Base-by-base conservation (phyloP, 1,140 invertebrate genomes). In the Camponotus pennsylvanicus region DNA sequence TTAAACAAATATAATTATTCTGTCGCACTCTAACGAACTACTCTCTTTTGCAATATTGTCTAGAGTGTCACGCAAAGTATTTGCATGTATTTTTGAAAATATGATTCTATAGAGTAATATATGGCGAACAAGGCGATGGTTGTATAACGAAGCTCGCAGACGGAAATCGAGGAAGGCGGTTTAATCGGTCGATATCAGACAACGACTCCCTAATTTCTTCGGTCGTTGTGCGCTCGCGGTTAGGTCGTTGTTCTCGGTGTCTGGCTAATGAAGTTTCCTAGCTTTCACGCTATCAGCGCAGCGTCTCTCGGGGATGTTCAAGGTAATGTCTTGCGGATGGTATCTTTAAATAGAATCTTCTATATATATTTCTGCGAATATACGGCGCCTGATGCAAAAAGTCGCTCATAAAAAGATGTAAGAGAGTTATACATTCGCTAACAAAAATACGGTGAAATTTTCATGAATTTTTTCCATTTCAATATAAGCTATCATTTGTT, bases 271-370 rank as follows among this genome's bases (percentile, higher is more conserved):
- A 90, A 87, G 77, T 90, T 85, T 76, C 85, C 61, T 61, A 45
- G 52, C 78, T 90, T 89, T 89, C 88, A 78, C 78, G 59, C 79
- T 89, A 89, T 89, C 88, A 83, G 76, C 75, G 66, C 45, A 15
- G 66, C 64, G 87, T 78, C 88, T 84, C 88, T 79, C 18, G 52
- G 57, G 88, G 66, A 75, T 89, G 63, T 87, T 85, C 75, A 42
- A 57, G 85, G 69, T 90, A 88, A 85, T 89, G 71, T 78, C 63
- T 86, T 49, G 88, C 86, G 67, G 89, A 90, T 89, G 79, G 85
- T 89, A 90, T 87, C 88, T 90, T 89, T 84, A 90, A 90, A 90
- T 89, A 89, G 86, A 85, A 57, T 70, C 40, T 27, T 18, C n/a
- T 34, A 34, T 66, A 18, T 52, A 52, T 52, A 52, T 18, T 52